These are phyloP conservation scores for Drosophila serrata DNA, from an alignment of 1,140 invertebrate species.

Conservation along the genomic window DNA sequence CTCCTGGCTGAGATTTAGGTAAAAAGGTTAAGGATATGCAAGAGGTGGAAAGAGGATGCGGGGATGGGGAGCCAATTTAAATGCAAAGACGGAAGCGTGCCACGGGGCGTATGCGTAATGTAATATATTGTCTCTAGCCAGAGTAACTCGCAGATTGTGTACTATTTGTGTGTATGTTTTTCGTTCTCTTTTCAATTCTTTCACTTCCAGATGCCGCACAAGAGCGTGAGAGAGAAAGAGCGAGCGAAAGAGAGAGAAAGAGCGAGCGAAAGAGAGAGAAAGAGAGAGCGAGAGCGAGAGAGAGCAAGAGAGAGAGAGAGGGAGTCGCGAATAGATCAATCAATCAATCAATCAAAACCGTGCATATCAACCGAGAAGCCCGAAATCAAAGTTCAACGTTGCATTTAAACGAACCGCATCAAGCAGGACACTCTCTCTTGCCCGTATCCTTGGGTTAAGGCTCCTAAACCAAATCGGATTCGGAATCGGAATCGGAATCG, in stretches of 20 bases:
- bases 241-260: constrained; percentile 20
- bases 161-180: constrained; percentile 60
- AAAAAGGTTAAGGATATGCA: constrained; percentile 81
- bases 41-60: constrained; percentile 30
- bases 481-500: background rate
- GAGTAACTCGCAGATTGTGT: constrained; percentile 41
- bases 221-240: constrained; percentile 10
- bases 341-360: constrained; percentile 55
- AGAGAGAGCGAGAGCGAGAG: constrained; percentile 12
- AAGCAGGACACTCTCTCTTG: constrained; percentile 10
- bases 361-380: constrained; percentile 55
- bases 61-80: constrained; percentile 55
- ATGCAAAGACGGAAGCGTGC: constrained; percentile 58
- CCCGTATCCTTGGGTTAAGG: background rate
- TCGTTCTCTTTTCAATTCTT: constrained; percentile 68
- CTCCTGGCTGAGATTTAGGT: constrained; percentile 72
- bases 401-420: constrained; percentile 56
- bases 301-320: constrained; percentile 20
- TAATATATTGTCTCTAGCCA: constrained; percentile 20
- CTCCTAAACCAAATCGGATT: background rate
- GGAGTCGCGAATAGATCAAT: constrained; percentile 51
- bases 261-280: constrained; percentile 1
- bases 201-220: constrained; percentile 74
- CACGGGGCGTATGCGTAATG: constrained; percentile 69
- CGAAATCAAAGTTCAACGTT: constrained; percentile 63